These are phyloP conservation scores for Phenacoccus solenopsis DNA, from an alignment of 1,140 invertebrate species.

Conservation along the genomic window DNA sequence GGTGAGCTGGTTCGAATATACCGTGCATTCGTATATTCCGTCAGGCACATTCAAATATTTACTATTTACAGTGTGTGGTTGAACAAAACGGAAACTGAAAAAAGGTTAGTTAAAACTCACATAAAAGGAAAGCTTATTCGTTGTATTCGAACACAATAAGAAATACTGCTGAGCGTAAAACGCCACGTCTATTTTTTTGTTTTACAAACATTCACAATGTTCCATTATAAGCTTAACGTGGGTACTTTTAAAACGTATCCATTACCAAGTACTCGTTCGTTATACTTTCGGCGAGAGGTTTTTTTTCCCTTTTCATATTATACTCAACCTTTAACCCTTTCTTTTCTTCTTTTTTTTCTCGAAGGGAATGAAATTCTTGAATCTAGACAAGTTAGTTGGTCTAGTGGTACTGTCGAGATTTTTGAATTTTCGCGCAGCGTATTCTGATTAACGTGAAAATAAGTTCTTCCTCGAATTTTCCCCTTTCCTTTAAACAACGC, in stretches of 20 bases:
- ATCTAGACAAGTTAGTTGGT: background rate
- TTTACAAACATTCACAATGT: background rate
- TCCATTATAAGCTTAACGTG: background rate
- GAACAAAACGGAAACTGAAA: background rate
- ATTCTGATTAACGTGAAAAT: background rate
- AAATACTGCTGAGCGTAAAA: background rate
- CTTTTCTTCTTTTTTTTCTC: background rate
- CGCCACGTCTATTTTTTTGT: background rate
- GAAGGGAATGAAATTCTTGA: background rate
- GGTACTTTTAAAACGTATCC: background rate
- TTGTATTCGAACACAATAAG: background rate
- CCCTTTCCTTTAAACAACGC: background rate
- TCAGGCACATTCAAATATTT: background rate
- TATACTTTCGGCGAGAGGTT: background rate
- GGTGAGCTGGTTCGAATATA: no score
- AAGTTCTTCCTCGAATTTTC: background rate
- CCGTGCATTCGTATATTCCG: no score
- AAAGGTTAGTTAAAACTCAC: background rate
- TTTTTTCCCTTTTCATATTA: background rate
- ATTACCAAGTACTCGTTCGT: background rate
- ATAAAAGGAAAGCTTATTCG: background rate
- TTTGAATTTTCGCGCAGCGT: no score
- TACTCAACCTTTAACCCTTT: background rate
- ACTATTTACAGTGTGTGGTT: background rate
- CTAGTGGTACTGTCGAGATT: no score